Evolutionary conservation across 2,113 vertebrate genomes (phyloP).

Genomic region (Thermophis baileyi): DNA sequence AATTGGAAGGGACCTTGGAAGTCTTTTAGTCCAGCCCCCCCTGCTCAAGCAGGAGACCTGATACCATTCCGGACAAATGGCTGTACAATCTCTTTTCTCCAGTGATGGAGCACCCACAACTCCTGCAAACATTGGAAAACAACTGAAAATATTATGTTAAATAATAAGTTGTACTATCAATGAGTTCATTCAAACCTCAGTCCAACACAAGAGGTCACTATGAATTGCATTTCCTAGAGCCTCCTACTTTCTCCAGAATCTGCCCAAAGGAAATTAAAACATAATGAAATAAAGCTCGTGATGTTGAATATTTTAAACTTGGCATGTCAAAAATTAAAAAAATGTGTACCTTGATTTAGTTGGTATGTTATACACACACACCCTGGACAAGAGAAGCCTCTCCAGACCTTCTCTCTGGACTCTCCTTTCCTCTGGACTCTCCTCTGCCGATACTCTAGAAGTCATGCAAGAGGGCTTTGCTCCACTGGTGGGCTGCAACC

Average conservation of each 20-base stretch:
- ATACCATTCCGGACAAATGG: too few relatives aligned
- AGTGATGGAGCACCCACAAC: too few relatives aligned
- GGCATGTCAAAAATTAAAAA: not conserved
- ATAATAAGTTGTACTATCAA: not conserved
- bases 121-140: not conserved
- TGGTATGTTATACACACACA: not conserved
- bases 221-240: not conserved
- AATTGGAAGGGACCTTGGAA: too few relatives aligned
- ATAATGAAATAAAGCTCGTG: not conserved
- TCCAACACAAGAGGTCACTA: not conserved
- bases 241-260: not conserved
- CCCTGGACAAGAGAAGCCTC: not conserved
- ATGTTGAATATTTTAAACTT: not conserved
- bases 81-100: too few relatives aligned
- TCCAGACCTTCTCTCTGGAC: not conserved
- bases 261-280: not conserved
- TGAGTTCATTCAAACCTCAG: not conserved
- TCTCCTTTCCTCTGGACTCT: too few relatives aligned
- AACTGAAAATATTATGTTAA: not conserved
- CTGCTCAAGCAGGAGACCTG: too few relatives aligned
- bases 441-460: not conserved
- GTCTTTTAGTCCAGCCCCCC: too few relatives aligned
- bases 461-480: too few relatives aligned
- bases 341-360: not conserved
- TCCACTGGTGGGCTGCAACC: too few relatives aligned